Evolutionary conservation across 2,797 vertebrate genomes (phyloP), one percentile per base, ranked within the genome.

Genomic region (Tokudaia muenninki): DNA sequence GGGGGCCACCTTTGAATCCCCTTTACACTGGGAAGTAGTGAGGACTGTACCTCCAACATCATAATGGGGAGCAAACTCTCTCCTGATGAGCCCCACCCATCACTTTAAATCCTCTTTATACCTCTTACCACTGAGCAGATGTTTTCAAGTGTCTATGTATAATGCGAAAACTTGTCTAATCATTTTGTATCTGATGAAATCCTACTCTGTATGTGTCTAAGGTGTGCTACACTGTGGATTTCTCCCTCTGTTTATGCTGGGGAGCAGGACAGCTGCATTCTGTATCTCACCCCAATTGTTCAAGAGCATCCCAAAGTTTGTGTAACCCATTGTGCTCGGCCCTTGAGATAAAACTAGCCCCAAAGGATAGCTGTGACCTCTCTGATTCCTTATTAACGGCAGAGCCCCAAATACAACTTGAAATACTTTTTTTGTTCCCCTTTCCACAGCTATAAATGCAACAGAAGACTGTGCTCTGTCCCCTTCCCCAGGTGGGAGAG

Each of bases 281-380:
- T 79, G 24, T 26, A 52, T 63, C 55, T 78, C 80, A 88, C 4
- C 44, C 37, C 41, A 86, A 0, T 37, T n/a, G 41, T 72, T 91
- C 29, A 91, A 79, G 50, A 94, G 75, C 75, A 63, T 92, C 77
- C 77, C 34, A 14, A n/a, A 50, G 79, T 87, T 70, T 88, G 74
- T 22, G 5, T 12, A 77, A 52, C 11, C 7, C 17, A 55, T 8
- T 83, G 12, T 83, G 41, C 47, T 88, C 24, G 5, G 29, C 78
- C 88, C 87, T 50, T 67, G 57, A 95, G 79, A 57, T 29, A 94
- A n/a, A 79, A 81, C 37, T 2, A 80, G 50, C 14, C 41, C 17
- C 91, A 78, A 90, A 82, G 87, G 34, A n/a, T 79, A 31, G 50
- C 31, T 93, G 91, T 89, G 75, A 55, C 90, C 67, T 86, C 77